A percentile compares a stretch with the other conserved stretches of the same genome.
Evolutionary conservation across 2,888 invertebrate species (phyloP).

Genomic region (Perizoma flavofasciatum): DNA sequence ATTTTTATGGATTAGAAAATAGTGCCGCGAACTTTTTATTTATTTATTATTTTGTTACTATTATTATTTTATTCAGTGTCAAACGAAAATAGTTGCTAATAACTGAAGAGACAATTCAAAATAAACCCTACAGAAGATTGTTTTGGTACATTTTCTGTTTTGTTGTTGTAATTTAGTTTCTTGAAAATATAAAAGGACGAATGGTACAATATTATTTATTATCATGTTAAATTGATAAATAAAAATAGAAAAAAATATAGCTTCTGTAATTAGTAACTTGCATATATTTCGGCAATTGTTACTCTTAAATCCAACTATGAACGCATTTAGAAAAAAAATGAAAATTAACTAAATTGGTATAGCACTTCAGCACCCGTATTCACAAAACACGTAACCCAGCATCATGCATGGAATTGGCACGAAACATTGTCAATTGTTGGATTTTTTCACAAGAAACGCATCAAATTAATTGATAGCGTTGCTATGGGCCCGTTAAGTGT

Average conservation of each 20-base stretch:
- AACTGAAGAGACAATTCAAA: background rate
- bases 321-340: slow-evolving; percentile 15
- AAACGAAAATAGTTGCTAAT: no score
- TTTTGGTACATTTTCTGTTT: slow-evolving; percentile 8
- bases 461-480: no score
- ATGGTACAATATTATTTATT: slow-evolving; percentile 7
- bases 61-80: no score
- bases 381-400: background rate
- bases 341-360: background rate
- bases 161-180: slow-evolving; percentile 13
- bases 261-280: no score
- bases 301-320: no score
- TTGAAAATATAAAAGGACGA: slow-evolving; percentile 4
- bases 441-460: no score
- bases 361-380: slow-evolving; percentile 8
- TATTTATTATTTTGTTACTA: no score
- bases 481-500: background rate
- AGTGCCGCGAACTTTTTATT: no score
- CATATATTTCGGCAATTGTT: no score
- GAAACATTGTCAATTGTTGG: no score
- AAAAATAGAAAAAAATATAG: background rate
- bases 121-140: slow-evolving; percentile 2
- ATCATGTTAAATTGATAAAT: background rate
- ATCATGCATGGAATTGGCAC: no score
- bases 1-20: no score